These are phyloP conservation scores for Coilia nasus DNA, from an alignment of 2,797 vertebrate genomes.

Conservation along the genomic window DNA sequence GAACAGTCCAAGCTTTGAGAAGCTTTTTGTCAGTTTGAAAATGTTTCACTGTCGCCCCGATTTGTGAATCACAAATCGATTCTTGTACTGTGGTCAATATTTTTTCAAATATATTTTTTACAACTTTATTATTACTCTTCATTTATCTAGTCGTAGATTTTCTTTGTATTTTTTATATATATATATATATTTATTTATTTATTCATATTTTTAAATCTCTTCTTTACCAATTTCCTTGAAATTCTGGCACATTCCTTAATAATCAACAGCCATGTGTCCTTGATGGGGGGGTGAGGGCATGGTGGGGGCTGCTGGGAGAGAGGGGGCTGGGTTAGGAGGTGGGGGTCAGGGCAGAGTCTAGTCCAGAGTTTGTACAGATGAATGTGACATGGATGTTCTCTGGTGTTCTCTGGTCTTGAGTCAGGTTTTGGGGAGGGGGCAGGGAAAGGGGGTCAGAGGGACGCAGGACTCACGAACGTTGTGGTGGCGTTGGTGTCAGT, in stretches of 20 bases:
- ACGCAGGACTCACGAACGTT: background rate
- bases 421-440: background rate
- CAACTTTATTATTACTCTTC: conserved; percentile 64
- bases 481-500: conserved; percentile 26
- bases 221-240: conserved; percentile 63
- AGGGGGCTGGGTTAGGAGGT: background rate
- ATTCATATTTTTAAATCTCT: conserved; percentile 56
- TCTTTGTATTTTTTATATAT: conserved; percentile 33
- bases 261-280: conserved; percentile 61
- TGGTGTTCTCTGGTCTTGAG: background rate
- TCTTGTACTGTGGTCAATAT: conserved; percentile 28
- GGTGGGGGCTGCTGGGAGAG: background rate
- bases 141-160: conserved; percentile 50
- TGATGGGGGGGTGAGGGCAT: background rate
- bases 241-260: conserved; percentile 67
- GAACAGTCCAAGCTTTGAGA: conserved; percentile 55
- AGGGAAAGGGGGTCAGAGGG: background rate
- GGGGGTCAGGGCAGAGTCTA: conserved; percentile 46
- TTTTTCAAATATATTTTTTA: conserved; percentile 45
- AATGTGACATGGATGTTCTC: conserved; percentile 56
- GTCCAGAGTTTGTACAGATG: conserved; percentile 66
- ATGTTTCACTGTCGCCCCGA: conserved; percentile 13
- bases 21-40: conserved; percentile 44
- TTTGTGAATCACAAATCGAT: conserved; percentile 17
- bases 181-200: conserved; percentile 66